Percentiles rank a stretch among this genome's conserved stretches.
phyloP scores from a whole-genome alignment of 2,888 invertebrate species.

The Tenthredo notha region DNA sequence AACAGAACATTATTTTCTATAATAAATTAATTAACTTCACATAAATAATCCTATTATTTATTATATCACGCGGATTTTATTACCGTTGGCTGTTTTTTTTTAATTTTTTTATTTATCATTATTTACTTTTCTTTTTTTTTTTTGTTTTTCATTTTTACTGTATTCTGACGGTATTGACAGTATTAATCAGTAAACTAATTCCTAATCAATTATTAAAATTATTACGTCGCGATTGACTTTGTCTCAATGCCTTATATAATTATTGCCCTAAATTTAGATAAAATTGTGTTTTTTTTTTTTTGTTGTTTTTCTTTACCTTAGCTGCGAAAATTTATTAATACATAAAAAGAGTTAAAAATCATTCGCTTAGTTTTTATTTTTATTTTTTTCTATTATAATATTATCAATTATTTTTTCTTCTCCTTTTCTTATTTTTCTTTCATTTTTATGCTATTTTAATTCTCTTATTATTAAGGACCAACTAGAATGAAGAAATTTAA shows the following conservation, averaged over 20 bases:
- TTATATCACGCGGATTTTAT: conserved; percentile 3
- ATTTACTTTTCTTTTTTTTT: neutral
- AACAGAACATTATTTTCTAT: neutral
- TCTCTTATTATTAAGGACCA: neutral
- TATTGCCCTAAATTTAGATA: conserved; percentile 1
- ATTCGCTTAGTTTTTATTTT: neutral
- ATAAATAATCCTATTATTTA: conserved; percentile 3
- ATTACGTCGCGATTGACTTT: conserved; percentile 3
- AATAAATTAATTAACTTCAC: conserved; percentile 3
- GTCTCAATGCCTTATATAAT: neutral
- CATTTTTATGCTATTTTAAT: neutral
- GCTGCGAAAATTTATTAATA: neutral
- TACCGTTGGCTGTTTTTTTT: neutral
- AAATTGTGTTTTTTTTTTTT: neutral
- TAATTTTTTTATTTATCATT: too few relatives aligned
- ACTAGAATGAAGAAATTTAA: neutral
- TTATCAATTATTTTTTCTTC: neutral
- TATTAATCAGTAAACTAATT: neutral
- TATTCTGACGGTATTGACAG: neutral
- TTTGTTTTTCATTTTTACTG: too few relatives aligned
- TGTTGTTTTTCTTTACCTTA: neutral
- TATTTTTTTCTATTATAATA: neutral
- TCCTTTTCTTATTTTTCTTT: neutral
- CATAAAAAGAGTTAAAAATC: neutral
- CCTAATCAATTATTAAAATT: neutral